Evolutionary conservation across 2,888 invertebrate species (phyloP).

Genomic region (Aquatica leii): DNA sequence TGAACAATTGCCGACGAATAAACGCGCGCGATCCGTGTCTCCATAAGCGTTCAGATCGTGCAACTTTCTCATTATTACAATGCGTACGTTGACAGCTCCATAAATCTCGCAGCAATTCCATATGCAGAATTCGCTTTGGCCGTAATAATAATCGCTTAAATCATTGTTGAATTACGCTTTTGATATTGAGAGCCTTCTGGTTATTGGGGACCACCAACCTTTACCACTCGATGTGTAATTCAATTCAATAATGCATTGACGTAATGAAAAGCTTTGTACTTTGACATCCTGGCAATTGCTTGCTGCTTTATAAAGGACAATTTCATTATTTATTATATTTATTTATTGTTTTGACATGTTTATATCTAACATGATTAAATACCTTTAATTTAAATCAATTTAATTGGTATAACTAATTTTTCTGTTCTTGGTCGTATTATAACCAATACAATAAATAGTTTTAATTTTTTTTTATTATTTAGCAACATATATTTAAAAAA

Average conservation of each 20-base stretch:
- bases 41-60: conserved; percentile 46
- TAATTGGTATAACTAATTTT: too few relatives aligned
- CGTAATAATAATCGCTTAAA: conserved; percentile 39
- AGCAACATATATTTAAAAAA: too few relatives aligned
- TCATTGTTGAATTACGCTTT: conserved; percentile 38
- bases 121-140: conserved; percentile 40
- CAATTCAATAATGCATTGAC: conserved; percentile 6
- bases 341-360: too few relatives aligned
- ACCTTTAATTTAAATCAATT: too few relatives aligned
- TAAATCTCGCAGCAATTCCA: conserved; percentile 42
- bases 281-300: too few relatives aligned
- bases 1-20: conserved; percentile 41
- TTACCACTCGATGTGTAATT: conserved; percentile 12
- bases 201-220: conserved; percentile 22
- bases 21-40: conserved; percentile 43
- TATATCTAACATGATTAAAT: too few relatives aligned
- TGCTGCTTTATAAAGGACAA: too few relatives aligned
- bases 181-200: conserved; percentile 22
- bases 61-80: conserved; percentile 48
- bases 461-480: too few relatives aligned
- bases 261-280: neutral
- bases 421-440: too few relatives aligned
- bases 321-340: too few relatives aligned
- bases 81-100: conserved; percentile 47
- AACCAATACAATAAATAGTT: too few relatives aligned